Percentiles rank a stretch among this genome's conserved stretches.
Evolutionary conservation across 2,888 invertebrate species (phyloP).

Genomic region (Aethes cnicana): DNA sequence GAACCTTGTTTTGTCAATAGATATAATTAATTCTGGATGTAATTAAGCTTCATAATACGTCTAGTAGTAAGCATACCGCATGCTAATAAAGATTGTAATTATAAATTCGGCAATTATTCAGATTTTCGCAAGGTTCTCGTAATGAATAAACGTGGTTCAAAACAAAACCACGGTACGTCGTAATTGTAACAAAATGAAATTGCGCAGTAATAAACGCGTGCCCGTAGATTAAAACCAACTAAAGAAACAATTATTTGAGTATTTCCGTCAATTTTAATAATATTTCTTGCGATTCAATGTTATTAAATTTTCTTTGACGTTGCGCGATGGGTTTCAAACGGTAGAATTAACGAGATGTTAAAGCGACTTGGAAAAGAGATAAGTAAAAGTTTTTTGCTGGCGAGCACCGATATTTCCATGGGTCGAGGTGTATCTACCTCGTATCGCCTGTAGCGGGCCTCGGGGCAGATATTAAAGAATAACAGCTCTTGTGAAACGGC

Average conservation of each 20-base stretch:
- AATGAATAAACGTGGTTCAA: constrained; percentile 14
- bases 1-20: too few relatives aligned
- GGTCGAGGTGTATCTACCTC: not conserved
- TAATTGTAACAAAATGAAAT: constrained; percentile 1
- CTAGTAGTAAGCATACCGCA: constrained; percentile 7
- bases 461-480: constrained; percentile 25
- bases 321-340: constrained; percentile 41
- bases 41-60: too few relatives aligned
- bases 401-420: constrained; percentile 13
- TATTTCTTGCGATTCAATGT: constrained; percentile 38
- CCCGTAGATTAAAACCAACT: constrained; percentile 1
- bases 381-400: constrained; percentile 33
- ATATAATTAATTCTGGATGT: too few relatives aligned
- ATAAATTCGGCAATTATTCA: constrained; percentile 22
- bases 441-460: not conserved
- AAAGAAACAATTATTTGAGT: constrained; percentile 3
- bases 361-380: constrained; percentile 45
- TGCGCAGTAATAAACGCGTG: not conserved
- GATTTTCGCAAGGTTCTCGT: constrained; percentile 15
- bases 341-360: constrained; percentile 49
- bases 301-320: constrained; percentile 41
- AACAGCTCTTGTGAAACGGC: constrained; percentile 19
- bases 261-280: constrained; percentile 35
- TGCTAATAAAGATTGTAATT: constrained; percentile 18
- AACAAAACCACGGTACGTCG: constrained; percentile 11